phyloP scores from a whole-genome alignment of 2,797 vertebrate species.

The Pangasius larnaudii region DNA sequence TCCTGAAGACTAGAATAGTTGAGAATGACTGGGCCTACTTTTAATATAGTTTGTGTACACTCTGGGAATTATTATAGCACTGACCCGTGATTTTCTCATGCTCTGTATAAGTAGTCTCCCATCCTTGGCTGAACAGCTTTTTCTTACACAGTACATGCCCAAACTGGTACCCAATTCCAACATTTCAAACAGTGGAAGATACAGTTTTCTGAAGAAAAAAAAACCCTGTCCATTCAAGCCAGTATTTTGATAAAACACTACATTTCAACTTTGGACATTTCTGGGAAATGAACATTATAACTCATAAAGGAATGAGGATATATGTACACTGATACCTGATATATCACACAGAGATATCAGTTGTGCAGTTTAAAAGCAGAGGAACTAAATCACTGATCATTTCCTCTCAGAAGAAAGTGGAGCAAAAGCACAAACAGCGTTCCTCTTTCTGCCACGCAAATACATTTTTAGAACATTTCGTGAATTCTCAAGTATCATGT shows the following conservation, averaged over 20 bases:
- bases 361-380: constrained; percentile 7
- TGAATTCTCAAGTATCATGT: constrained; percentile 50
- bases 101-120: neutral
- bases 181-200: neutral
- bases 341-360: neutral
- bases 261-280: neutral
- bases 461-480: constrained; percentile 41
- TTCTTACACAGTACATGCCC: neutral
- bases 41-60: constrained; percentile 4
- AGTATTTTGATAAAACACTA: neutral
- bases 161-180: neutral
- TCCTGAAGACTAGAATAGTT: neutral
- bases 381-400: constrained; percentile 36
- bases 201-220: neutral
- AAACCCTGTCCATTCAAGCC: neutral
- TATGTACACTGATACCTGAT: neutral
- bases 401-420: constrained; percentile 46
- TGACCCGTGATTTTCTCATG: constrained; percentile 10
- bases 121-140: neutral
- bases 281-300: neutral
- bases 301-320: constrained; percentile 9
- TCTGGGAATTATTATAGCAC: neutral
- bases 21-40: constrained; percentile 4
- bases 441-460: constrained; percentile 40
- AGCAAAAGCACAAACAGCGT: constrained; percentile 22